Conservation (phyloP, 1,140 invertebrate species). For the Danaus melanippus region DNA sequence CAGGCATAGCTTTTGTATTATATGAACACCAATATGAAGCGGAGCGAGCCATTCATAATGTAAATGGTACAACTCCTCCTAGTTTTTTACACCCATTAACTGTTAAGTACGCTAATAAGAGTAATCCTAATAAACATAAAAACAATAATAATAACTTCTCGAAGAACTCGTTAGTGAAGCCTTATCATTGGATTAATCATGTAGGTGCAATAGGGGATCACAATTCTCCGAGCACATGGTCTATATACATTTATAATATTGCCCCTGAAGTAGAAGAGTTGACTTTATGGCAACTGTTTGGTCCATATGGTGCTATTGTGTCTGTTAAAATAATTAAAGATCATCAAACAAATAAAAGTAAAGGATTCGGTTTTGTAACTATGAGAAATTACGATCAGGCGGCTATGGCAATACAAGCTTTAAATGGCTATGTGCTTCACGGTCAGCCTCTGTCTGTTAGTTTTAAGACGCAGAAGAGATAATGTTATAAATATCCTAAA, state of each 20-base stretch:
- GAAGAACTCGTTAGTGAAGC: conserved; percentile 57
- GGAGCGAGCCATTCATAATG: conserved; percentile 66
- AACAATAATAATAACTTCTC: conserved; percentile 66
- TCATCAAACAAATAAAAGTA: conserved; percentile 98
- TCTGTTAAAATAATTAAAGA: conserved; percentile 98
- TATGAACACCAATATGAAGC: conserved; percentile 70
- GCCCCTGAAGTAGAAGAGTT: conserved; percentile 98
- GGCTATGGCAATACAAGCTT: conserved; percentile 95
- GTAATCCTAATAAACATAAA: conserved; percentile 68
- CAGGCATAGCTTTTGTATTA: conserved; percentile 70
- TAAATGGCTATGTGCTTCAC: conserved; percentile 97
- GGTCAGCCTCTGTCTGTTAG: conserved; percentile 98
- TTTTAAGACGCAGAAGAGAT: conserved; percentile 93
- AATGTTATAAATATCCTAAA: conserved; percentile 57
- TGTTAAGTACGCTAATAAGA: conserved; percentile 73
- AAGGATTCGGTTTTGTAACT: conserved; percentile 99
- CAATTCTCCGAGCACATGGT: conserved; percentile 85
- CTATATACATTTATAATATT: conserved; percentile 99
- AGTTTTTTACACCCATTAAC: conserved; percentile 70
- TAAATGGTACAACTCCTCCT: conserved; percentile 65
- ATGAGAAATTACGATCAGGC: conserved; percentile 99
- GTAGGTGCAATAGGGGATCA: conserved; percentile 73
- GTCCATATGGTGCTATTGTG: conserved; percentile 98
- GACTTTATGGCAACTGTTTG: conserved; percentile 98
- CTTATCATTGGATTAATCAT: conserved; percentile 70